These are phyloP conservation scores for Enteromius argenteus DNA, from an alignment of 2,797 vertebrate species.

Conservation along the genomic window DNA sequence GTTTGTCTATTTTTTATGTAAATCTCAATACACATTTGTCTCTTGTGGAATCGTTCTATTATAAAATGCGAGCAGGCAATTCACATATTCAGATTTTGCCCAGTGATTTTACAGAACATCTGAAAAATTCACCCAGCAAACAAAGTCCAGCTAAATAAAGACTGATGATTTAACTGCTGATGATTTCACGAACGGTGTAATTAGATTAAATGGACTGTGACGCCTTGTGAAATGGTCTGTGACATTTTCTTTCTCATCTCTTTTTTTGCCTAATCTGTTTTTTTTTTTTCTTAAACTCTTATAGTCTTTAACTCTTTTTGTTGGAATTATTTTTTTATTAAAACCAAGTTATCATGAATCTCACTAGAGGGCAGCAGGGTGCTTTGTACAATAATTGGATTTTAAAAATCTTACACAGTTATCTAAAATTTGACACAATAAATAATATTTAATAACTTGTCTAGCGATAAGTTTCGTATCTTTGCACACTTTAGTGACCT, in stretches of 20 bases:
- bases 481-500: not conserved
- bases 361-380: conserved; percentile 25
- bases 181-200: conserved; percentile 69
- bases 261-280: conserved; percentile 4
- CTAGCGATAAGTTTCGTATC: not conserved
- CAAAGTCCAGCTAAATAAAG: conserved; percentile 56
- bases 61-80: not conserved
- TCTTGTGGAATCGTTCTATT: not conserved
- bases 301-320: not conserved
- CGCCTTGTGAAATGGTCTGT: conserved; percentile 56
- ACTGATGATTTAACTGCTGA: conserved; percentile 73
- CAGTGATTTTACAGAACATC: conserved; percentile 16
- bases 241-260: conserved; percentile 4
- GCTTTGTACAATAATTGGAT: not conserved
- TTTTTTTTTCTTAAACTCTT: not conserved
- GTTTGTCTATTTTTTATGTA: not conserved
- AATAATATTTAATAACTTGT: not conserved
- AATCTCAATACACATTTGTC: not conserved
- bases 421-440: not conserved
- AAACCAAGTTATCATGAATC: not conserved
- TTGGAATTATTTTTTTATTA: not conserved
- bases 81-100: not conserved
- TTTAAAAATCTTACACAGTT: too few species aligned
- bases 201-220: conserved; percentile 62
- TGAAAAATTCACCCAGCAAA: conserved; percentile 50